A percentile compares a stretch with the other conserved stretches of the same genome.
These are phyloP conservation scores for Belonocnema kinseyi DNA, from an alignment of 1,140 invertebrate genomes.

Conservation along the genomic window DNA sequence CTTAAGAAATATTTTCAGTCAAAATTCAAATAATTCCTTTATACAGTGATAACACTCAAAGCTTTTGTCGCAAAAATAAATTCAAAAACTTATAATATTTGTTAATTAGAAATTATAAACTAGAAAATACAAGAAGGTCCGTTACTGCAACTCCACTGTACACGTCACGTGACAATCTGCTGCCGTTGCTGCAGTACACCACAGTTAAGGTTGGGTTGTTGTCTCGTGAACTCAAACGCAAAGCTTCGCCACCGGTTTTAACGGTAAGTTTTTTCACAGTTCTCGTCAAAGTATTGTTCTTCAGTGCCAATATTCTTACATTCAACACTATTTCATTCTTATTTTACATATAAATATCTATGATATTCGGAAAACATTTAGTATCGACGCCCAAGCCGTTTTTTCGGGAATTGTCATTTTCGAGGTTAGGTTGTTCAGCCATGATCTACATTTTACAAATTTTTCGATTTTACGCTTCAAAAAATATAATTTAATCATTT, in stretches of 20 bases:
- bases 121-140: no score
- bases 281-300: constrained; percentile 5
- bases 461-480: neutral
- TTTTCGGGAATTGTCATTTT: neutral
- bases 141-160: neutral
- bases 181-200: no score
- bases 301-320: neutral
- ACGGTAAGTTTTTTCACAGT: constrained; percentile 25
- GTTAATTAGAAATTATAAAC: no score
- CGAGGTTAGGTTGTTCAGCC: constrained; percentile 11
- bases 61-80: no score
- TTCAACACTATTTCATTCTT: neutral
- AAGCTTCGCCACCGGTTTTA: constrained; percentile 26
- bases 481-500: neutral
- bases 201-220: no score
- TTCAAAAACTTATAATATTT: no score
- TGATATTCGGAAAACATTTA: neutral
- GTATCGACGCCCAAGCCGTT: neutral
- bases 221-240: no score
- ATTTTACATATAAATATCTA: neutral
- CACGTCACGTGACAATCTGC: neutral
- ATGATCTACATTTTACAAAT: neutral
- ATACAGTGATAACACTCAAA: no score
- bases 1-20: no score
- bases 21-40: no score